Evolutionary conservation across 1,140 invertebrate genomes (phyloP).

Genomic region (Portunus trituberculatus): DNA sequence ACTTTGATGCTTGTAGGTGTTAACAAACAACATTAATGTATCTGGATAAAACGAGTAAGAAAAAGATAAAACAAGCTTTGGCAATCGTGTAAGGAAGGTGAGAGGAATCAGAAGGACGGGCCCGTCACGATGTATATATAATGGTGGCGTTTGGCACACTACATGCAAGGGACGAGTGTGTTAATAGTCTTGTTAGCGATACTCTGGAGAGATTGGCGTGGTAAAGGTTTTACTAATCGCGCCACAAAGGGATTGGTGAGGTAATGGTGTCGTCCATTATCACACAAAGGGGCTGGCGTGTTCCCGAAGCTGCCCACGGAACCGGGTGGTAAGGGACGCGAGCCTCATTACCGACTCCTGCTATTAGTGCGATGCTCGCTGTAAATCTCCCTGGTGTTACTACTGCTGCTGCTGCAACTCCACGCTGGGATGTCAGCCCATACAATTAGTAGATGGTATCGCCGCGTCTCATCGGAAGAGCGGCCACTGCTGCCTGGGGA

Average conservation of each 20-base stretch:
- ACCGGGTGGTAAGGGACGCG: not conserved
- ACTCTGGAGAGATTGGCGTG: not conserved
- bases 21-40: too few species aligned
- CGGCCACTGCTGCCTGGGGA: not conserved
- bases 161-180: not conserved
- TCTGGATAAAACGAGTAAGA: too few species aligned
- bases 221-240: conserved; percentile 9
- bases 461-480: not conserved
- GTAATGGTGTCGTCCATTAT: conserved; percentile 22
- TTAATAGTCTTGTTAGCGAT: conserved; percentile 1
- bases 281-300: not conserved
- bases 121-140: not conserved
- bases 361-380: not conserved
- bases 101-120: not conserved
- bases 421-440: not conserved
- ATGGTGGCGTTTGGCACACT: not conserved
- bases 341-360: not conserved
- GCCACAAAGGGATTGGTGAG: conserved; percentile 9
- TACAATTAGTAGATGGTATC: conserved; percentile 14
- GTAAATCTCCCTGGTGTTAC: not conserved
- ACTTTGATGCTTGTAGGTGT: too few species aligned
- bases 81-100: not conserved
- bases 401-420: not conserved
- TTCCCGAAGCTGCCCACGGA: not conserved
- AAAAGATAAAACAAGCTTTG: not conserved